Evolutionary conservation across 2,113 vertebrate species (phyloP), one percentile per base, ranked within the genome.

Genomic region (Paramormyrops kingsleyae): DNA sequence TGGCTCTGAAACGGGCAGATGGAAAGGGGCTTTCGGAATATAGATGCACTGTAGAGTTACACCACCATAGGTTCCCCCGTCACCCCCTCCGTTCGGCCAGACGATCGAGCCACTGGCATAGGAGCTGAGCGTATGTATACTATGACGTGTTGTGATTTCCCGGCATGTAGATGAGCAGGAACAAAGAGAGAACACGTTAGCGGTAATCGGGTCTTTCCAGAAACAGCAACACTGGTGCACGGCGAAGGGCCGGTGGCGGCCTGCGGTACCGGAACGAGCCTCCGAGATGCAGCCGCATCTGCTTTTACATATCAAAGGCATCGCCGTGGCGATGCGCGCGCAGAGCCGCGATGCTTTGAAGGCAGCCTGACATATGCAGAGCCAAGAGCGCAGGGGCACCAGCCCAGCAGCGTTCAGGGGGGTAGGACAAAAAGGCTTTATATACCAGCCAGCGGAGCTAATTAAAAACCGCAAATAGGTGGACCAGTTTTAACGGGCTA

Each of bases 291-390:
- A 87, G 50, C n/a, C 50, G 2, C 3, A 5, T 13, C 50, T 53
- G 50, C 24, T 87, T 87, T 87, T 56, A 56, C 85, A 87, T 87
- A 87, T 87, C 85, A 87, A 87, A 53, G 85, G 85, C 21, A 13
- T 35, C 13, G n/a, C 50, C 27, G 15, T 42, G 27, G 24, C 27
- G 5, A 47, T 52, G 49, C 35, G 21, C 17, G 13, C 17, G 27
- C 50, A 17, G 50, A 86, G 10, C n/a, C 17, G 39, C 6, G 17
- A 0, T 3, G 44, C 83, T 84, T 84, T 53, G 85, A 87, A 31
- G 85, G 27, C 49, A 39, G 50, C 24, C 85, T 52, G 50, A 53
- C 27, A 19, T 50, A 53, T 47, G 50, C 47, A 56, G 50, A 47
- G 85, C 15, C 50, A 53, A 49, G 50, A 87, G 56, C 17, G 9